These are phyloP conservation scores for Pachyramphus minor DNA, from an alignment of 2,113 vertebrate genomes.

Conservation along the genomic window DNA sequence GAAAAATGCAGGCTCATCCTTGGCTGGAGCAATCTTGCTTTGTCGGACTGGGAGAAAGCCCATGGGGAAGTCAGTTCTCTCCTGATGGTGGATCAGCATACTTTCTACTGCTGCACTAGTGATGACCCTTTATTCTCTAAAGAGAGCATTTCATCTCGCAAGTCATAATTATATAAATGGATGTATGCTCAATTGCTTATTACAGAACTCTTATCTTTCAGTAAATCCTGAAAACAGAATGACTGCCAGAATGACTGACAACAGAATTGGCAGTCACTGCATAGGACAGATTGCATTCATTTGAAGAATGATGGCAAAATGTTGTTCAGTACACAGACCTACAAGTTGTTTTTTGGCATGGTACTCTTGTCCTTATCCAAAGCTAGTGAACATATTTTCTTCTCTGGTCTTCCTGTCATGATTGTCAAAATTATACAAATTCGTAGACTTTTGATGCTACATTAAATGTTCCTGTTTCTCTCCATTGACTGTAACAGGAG, in stretches of 20 bases:
- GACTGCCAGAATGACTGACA: not conserved
- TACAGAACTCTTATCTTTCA: not conserved
- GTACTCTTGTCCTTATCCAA: not conserved
- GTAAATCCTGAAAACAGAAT: not conserved
- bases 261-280: not conserved
- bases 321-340: not conserved
- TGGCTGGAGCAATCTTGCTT: not conserved
- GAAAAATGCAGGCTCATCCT: not conserved
- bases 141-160: not conserved
- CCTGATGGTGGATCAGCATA: not conserved
- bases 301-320: not conserved
- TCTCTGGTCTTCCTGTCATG: not conserved
- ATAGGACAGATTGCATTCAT: not conserved
- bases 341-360: not conserved
- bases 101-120: not conserved
- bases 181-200: not conserved
- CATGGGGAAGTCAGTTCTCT: accelerated
- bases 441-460: not conserved
- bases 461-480: not conserved
- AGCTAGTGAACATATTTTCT: not conserved
- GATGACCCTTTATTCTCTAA: not conserved
- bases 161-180: not conserved
- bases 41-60: not conserved
- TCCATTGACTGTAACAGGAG: not conserved
- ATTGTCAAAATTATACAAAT: not conserved